Percentiles rank a stretch among this genome's conserved stretches.
Conservation (phyloP, 1,140 invertebrate species). For the Tetraneura akinire region DNA sequence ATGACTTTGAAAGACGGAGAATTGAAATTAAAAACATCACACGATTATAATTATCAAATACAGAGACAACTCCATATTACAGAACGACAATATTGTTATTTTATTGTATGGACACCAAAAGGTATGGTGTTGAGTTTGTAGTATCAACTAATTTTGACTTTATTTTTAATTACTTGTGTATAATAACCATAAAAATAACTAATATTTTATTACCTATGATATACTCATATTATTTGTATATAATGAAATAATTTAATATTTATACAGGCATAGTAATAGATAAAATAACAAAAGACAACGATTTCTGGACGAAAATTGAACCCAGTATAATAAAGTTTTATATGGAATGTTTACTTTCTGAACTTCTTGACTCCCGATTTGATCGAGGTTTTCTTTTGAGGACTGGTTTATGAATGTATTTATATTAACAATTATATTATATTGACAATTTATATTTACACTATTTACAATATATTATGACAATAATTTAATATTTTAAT, state of each 20-base stretch:
- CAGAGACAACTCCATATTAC: neutral
- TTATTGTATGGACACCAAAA: neutral
- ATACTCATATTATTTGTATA: too few species aligned
- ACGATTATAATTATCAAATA: slow-evolving; percentile 6
- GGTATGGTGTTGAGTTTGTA: neutral
- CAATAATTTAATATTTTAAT: too few species aligned
- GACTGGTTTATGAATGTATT: neutral
- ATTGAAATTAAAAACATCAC: slow-evolving; percentile 16
- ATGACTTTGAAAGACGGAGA: neutral
- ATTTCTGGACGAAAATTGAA: neutral
- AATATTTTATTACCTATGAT: too few species aligned
- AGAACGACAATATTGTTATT: neutral
- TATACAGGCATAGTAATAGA: neutral
- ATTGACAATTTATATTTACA: too few species aligned
- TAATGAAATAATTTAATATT: neutral
- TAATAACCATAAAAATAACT: neutral
- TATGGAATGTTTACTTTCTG: neutral
- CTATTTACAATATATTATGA: too few species aligned
- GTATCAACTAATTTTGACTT: neutral
- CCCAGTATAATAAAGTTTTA: neutral
- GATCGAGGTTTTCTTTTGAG: neutral
- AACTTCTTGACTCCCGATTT: neutral
- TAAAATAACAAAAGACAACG: neutral
- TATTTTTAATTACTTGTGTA: neutral
- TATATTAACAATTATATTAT: too few species aligned